phyloP scores from a whole-genome alignment of 2,888 invertebrate species.

The Morpho deidamia region DNA sequence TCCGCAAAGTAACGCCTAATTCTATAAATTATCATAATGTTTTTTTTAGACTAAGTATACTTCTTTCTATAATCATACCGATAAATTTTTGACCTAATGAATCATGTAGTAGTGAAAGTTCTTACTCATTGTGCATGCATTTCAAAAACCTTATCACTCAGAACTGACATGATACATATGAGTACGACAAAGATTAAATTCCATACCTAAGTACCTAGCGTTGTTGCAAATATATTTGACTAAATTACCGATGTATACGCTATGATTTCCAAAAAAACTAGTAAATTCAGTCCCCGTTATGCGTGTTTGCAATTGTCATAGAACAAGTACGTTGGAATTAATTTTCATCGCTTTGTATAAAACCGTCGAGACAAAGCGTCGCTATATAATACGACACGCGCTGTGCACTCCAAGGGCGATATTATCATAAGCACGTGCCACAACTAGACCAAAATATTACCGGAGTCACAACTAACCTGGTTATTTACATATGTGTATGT shows the following conservation, averaged over 20 bases:
- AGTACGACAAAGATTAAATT: too few relatives aligned
- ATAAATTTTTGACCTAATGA: too few relatives aligned
- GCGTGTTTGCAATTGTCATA: background rate
- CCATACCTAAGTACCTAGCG: too few relatives aligned
- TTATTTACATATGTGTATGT: background rate
- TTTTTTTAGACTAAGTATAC: background rate
- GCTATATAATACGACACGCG: slow-evolving; percentile 59
- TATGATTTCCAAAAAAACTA: too few relatives aligned
- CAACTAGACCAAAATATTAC: slow-evolving; percentile 23
- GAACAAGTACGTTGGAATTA: slow-evolving; percentile 30
- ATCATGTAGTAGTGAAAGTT: too few relatives aligned
- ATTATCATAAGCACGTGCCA: slow-evolving; percentile 39
- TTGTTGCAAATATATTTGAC: too few relatives aligned
- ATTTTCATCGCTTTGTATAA: slow-evolving; percentile 55
- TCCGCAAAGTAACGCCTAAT: too few relatives aligned
- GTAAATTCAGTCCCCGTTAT: background rate
- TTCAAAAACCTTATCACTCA: too few relatives aligned
- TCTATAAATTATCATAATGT: too few relatives aligned
- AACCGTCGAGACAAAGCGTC: slow-evolving; percentile 42
- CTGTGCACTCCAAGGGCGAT: slow-evolving; percentile 43
- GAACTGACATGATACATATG: too few relatives aligned
- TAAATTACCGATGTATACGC: too few relatives aligned
- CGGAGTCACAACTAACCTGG: background rate
- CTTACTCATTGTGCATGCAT: too few relatives aligned
- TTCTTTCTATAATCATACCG: background rate